phyloP scores from a whole-genome alignment of 2,797 vertebrate species.

The Alectoris magna region DNA sequence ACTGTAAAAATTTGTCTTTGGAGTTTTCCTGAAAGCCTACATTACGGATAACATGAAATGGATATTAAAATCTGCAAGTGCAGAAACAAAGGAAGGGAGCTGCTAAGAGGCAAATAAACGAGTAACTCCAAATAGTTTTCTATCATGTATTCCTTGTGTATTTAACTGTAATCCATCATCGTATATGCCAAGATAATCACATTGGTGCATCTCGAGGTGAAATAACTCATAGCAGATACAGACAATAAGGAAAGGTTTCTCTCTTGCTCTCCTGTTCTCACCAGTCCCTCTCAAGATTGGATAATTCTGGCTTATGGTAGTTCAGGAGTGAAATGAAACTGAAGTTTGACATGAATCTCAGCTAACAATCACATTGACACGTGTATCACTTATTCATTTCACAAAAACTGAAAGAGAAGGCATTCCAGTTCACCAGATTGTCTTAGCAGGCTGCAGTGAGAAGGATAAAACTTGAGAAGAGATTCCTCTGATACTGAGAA shows the following conservation, averaged over 20 bases:
- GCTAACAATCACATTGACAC: not conserved
- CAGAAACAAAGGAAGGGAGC: not conserved
- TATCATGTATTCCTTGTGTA: not conserved
- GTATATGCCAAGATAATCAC: not conserved
- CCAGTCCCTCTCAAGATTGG: not conserved
- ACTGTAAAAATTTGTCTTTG: not conserved
- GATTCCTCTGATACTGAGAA: not conserved
- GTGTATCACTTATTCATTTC: not conserved
- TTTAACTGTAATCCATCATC: not conserved
- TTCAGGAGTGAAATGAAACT: not conserved
- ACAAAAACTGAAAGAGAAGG: not conserved
- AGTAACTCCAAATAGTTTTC: not conserved
- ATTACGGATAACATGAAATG: fast-evolving
- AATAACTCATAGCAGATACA: not conserved
- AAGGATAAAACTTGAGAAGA: not conserved
- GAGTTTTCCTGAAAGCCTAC: not conserved
- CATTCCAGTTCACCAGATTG: not conserved
- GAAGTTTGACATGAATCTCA: not conserved
- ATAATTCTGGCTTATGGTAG: not conserved
- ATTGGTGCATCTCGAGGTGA: not conserved
- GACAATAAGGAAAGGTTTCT: not conserved
- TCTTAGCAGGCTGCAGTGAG: not conserved
- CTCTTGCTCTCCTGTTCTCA: not conserved
- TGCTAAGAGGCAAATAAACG: not conserved
- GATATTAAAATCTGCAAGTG: not conserved